phyloP scores from a whole-genome alignment of 2,113 vertebrate genomes.

The Probosciger aterrimus region DNA sequence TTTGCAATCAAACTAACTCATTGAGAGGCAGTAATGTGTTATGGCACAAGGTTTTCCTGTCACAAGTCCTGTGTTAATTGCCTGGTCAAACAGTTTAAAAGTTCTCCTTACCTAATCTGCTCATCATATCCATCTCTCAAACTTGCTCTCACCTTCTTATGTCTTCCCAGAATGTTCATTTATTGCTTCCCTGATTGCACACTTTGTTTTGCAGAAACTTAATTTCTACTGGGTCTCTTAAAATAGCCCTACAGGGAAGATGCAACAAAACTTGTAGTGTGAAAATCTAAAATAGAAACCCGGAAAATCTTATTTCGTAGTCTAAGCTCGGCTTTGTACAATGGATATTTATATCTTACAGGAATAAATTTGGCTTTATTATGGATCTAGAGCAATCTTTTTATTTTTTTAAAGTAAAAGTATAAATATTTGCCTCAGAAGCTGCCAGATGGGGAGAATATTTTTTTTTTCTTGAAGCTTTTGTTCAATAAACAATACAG shows the following conservation, averaged over 20 bases:
- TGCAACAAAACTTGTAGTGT: neutral
- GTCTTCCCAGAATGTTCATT: neutral
- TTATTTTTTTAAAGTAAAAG: neutral
- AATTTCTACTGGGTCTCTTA: slow-evolving; percentile 17
- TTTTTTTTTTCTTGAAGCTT: neutral
- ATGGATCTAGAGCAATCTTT: neutral
- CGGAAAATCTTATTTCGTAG: neutral
- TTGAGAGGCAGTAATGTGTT: neutral
- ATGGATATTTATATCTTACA: neutral
- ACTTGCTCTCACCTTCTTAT: neutral
- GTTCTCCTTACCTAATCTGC: neutral
- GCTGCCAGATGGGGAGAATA: neutral
- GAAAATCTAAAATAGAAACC: neutral
- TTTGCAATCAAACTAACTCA: slow-evolving; percentile 7
- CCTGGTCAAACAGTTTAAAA: neutral
- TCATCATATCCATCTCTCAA: neutral
- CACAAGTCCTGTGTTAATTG: neutral
- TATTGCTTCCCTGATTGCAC: slow-evolving; percentile 15
- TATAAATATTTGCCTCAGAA: neutral
- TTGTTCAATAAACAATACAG: neutral
- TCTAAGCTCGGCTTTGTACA: neutral
- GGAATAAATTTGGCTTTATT: neutral
- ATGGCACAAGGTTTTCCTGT: neutral
- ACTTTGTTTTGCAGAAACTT: slow-evolving; percentile 22
- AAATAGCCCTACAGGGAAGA: neutral